Evolutionary conservation across 2,113 vertebrate genomes (phyloP), one percentile per base, ranked within the genome.

Genomic region (Sturnira hondurensis): DNA sequence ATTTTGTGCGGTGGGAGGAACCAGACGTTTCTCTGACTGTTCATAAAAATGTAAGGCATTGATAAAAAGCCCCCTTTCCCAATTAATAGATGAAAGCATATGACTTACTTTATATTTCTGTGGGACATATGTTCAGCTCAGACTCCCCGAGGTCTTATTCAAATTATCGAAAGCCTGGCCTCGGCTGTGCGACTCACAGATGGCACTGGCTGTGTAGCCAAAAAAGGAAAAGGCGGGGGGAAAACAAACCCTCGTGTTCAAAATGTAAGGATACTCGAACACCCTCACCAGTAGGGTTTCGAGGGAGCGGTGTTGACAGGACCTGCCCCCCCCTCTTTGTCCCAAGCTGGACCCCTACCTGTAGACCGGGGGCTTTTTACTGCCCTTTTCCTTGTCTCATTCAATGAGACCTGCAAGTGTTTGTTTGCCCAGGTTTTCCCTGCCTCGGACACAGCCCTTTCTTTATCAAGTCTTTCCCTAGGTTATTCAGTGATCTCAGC

Each of bases 71-170:
- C 36, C 33, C 52, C 43, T 94, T 86, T 74, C 43, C n/a, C 94
- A 96, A 74, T 97, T 95, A 94, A 92, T 97, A 95, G 92, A 86
- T 92, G 61, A 94, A 95, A 97, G 92, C 81, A 10, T 93, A 50
- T 94, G 90, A 96, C 31, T 96, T 61, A 74, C 81, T 93, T 96
- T 96, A 65, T 95, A 26, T 94, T 97, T 97, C 71, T 91, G 93
- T 89, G 95, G 85, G 95, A 88, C 96, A 97, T 96, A 97, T 96
- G 95, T 92, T 97, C 61, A 52, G 94, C 91, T 92, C 76, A 93
- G 97, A 83, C 92, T 97, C 90, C 93, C 96, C 58, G 76, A 93
- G 97, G 97, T 96, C 95, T 97, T 81, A 88, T 77, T 96, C 88
- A 94, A 65, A 97, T 96, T 74, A 96, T 70, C 16, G 2, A 89